Base-by-base conservation (phyloP, 2,797 vertebrate species). In the Gymnopithys bicolor region DNA sequence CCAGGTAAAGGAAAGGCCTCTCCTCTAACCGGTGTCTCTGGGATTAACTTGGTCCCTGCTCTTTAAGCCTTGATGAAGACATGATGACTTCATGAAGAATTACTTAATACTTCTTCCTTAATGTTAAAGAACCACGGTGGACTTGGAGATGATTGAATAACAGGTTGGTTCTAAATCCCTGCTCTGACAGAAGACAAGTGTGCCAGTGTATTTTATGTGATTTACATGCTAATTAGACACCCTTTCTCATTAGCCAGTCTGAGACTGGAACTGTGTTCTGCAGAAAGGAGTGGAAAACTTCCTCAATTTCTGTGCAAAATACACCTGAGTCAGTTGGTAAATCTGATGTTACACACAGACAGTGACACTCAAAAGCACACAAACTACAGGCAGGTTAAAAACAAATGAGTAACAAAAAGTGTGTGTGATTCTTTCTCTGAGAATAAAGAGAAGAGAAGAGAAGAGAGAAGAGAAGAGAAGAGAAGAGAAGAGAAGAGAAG, bases 181-280 rank as follows among this genome's bases (percentile, higher is more conserved):
- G 33, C 17, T 77, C 68, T 83, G 60, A 56, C 30, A 67, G 35
- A 52, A 79, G 59, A 75, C 15, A 80, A 92, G 45, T 16, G 37
- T 19, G 33, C 27, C 49, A 14, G 25, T 45, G 39, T 32, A 37
- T 67, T 77, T 56, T 14, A 33, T 52, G 30, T 62, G 82, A 89
- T 83, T 89, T 89, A 68, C 77, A 32, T 56, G 80, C 87, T 77
- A 85, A 82, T 87, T 89, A 94, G 59, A 51, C 11, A 32, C 33
- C 30, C 59, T 13, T 70, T 60, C 51, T 95, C 52, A 70, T 71
- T 49, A 89, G 39, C 28, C 66, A 53, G 18, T 14, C 48, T 48
- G 53, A 92, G 69, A 60, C 7, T 70, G 41, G 35, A 89, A 79
- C 35, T 74, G 23, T n/a, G 25, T 67, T 79, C 28, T 89, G 24